Percentiles rank a stretch among this genome's conserved stretches.
Conservation (phyloP, 2,797 vertebrate genomes). For the Anguilla megastoma region DNA sequence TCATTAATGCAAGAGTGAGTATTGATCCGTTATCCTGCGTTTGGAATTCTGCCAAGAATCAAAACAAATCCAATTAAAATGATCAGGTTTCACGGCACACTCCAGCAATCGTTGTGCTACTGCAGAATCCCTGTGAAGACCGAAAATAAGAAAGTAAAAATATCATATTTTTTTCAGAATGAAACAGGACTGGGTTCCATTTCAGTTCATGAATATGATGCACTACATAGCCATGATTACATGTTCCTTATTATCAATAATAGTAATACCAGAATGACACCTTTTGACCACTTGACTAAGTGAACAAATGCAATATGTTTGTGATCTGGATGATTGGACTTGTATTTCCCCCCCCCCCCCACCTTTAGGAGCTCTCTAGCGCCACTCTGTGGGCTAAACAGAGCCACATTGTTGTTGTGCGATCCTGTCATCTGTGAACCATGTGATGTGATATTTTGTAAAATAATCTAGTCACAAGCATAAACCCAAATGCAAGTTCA, state of each 20-base stretch:
- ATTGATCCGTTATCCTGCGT: constrained; percentile 61
- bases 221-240: not conserved
- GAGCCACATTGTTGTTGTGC: not conserved
- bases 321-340: not conserved
- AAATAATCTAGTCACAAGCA: no score
- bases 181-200: not conserved
- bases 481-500: no score
- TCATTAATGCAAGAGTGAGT: constrained; percentile 62
- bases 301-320: not conserved
- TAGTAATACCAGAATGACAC: not conserved
- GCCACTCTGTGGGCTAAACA: not conserved
- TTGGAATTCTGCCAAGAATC: constrained; percentile 58
- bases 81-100: constrained; percentile 23
- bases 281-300: not conserved
- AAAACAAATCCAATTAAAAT: constrained; percentile 62
- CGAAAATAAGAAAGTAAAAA: constrained; percentile 20
- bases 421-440: not conserved
- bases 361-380: not conserved
- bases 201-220: not conserved
- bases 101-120: constrained; percentile 1
- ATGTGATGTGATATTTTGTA: no score
- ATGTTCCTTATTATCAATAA: not conserved
- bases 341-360: not conserved
- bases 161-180: not conserved
- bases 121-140: constrained; percentile 18